Base-by-base conservation (phyloP, 2,113 vertebrate genomes). In the Rhipidura dahli region DNA sequence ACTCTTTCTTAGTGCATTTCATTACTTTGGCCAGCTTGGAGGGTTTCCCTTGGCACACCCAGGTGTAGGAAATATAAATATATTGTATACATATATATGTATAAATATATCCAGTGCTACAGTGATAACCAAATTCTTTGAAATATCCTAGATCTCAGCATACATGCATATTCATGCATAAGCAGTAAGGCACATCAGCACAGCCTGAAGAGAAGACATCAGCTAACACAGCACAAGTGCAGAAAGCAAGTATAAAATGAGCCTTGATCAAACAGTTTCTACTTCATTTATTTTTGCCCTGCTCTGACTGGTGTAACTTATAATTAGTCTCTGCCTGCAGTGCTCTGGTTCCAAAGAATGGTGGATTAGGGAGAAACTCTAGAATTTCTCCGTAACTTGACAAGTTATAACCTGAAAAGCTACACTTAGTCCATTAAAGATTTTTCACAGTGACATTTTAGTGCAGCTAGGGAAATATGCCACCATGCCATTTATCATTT, bases 401-500 rank as follows among this genome's bases (percentile, higher is more conserved):
- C 99, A 99, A 99, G 99, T 99, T 98, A 98, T 98, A 99, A 98
- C 99, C 98, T 98, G 99, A 99, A 99, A 99, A 98, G 98, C 99
- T 99, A 99, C 99, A 99, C 98, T 99, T 99, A 99, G 98, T 99
- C 99, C 99, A 99, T 99, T 99, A 99, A 98, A 99, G 99, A 99
- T 99, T 99, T 99, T 98, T 97, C 98, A 98, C 98, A 97, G 97
- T 99, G 99, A 99, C 99, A 99, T 99, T 99, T 99, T 98, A 99
- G 98, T 98, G 98, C 97, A 98, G 98, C 98, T 97, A 97, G 97
- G 97, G 98, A 98, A 99, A 98, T 95, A 98, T 90, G 96, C 98
- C 98, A 98, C 98, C 98, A 98, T 97, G 98, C 98, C 99, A 99
- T 99, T 99, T 99, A 98, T 99, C 97, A 98, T 99, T 98, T 98